phyloP scores from a whole-genome alignment of 2,888 invertebrate species.

The Cerceris rybyensis region DNA sequence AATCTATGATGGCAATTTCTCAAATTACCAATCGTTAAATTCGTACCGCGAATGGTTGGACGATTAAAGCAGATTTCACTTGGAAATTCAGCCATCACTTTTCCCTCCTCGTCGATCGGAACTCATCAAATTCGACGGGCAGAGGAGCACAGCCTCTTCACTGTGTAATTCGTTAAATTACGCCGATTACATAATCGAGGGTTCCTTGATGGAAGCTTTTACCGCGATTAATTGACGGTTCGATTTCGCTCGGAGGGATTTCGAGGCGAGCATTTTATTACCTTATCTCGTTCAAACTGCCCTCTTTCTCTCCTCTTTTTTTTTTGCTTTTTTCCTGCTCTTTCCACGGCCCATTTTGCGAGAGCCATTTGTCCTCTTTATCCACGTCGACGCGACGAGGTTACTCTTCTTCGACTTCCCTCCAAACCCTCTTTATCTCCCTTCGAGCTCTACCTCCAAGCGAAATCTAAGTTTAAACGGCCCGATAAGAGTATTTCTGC shows the following conservation, averaged over 20 bases:
- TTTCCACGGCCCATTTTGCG: conserved; percentile 12
- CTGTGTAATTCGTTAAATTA: conserved; percentile 49
- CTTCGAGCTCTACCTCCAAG: too few species aligned
- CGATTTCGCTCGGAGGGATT: conserved; percentile 29
- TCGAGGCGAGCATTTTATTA: conserved; percentile 30
- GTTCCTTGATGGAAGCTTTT: conserved; percentile 9
- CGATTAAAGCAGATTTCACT: too few species aligned
- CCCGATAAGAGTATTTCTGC: too few species aligned
- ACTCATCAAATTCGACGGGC: not conserved
- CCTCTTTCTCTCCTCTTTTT: not conserved
- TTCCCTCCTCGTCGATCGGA: not conserved
- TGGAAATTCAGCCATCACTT: too few species aligned
- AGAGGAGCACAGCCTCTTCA: not conserved
- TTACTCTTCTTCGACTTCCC: conserved; percentile 7
- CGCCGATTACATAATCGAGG: conserved; percentile 35
- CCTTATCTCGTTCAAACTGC: conserved; percentile 11
- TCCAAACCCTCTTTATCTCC: too few species aligned
- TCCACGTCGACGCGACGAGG: not conserved
- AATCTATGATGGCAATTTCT: too few species aligned
- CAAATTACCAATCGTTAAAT: too few species aligned
- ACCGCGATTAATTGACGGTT: conserved; percentile 35
- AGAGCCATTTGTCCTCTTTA: conserved; percentile 36
- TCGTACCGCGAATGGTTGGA: too few species aligned
- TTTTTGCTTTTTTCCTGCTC: not conserved
- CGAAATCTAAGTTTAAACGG: too few species aligned